Evolutionary conservation across 2,113 vertebrate species (phyloP), one percentile per base, ranked within the genome.

Genomic region (Tapirus terrestris): DNA sequence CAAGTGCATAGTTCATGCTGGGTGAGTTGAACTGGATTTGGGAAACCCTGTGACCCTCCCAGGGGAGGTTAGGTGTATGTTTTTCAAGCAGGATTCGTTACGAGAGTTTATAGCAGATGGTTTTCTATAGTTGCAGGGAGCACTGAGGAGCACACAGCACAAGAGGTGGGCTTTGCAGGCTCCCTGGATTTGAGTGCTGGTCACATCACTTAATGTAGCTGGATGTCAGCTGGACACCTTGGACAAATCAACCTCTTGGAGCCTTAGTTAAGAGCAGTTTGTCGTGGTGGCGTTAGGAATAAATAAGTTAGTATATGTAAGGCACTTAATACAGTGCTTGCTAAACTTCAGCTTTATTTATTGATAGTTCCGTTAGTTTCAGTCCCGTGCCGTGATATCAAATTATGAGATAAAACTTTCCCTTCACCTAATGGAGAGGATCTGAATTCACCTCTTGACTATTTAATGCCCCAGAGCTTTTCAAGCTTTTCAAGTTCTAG

Each of bases 21-120:
- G 36, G 33, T 70, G 13, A 87, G 17, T 79, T 80, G 45, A 92
- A 51, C 12, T 89, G 90, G 60, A 33, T 48, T 87, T 67, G 16
- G 81, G 80, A 81, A 60, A 91, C n/a, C 60, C 60, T 61, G 27
- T 91, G 75, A 43, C 48, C 29, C 45, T 91, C 82, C 60, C 58
- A 51, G 67, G 48, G 39, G 20, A 60, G 31, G 9, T 2, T 43
- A 39, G 51, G 51, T 75, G 14, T 65, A 20, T n/a, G 33, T 48
- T 79, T 92, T 84, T 83, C n/a, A 83, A 79, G 53, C 36, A 60
- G 39, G 45, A 95, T 67, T 89, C 17, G 39, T 95, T 89, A 33
- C 39, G 51, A n/a, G 3, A 61, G 39, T 92, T 77, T 79, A 27
- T 21, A 67, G 45, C 56, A 72, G 33, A 29, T 76, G 8, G 1